phyloP scores from a whole-genome alignment of 2,888 invertebrate genomes.

The Napeogenes inachia region DNA sequence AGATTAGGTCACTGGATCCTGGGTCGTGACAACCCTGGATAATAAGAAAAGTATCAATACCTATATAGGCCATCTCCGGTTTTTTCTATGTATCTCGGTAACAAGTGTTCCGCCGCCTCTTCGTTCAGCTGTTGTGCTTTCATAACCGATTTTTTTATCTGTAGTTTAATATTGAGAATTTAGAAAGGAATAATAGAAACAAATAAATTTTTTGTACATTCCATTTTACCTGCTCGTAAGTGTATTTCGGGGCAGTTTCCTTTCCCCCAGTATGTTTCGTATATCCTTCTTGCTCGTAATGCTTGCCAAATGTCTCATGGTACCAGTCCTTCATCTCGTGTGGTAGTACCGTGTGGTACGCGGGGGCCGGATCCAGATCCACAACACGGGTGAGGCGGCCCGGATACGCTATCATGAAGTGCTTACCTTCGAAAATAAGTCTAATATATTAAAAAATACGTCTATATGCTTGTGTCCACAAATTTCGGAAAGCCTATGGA shows the following conservation, averaged over 20 bases:
- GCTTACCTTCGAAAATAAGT: conserved; percentile 44
- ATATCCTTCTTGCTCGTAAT: conserved; percentile 49
- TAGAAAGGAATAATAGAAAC: background rate
- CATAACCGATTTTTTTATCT: conserved; percentile 24
- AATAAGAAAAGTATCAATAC: conserved; percentile 33
- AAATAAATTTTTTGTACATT: background rate
- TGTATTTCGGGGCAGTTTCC: conserved; percentile 53
- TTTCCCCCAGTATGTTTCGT: conserved; percentile 41
- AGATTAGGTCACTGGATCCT: no score
- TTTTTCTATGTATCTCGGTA: conserved; percentile 67
- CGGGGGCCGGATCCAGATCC: conserved; percentile 58
- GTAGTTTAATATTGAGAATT: background rate
- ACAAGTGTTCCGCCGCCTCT: conserved; percentile 63
- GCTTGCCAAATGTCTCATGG: conserved; percentile 48
- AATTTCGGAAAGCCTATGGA: no score
- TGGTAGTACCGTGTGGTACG: conserved; percentile 39
- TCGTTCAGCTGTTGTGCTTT: conserved; percentile 56
- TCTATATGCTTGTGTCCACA: no score
- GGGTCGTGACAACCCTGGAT: no score
- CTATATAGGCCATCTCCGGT: conserved; percentile 66
- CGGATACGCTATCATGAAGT: conserved; percentile 67
- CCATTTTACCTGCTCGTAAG: conserved; percentile 47
- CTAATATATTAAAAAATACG: conserved; percentile 12
- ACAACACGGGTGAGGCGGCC: conserved; percentile 67
- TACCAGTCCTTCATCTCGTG: conserved; percentile 51